phyloP scores from a whole-genome alignment of 2,797 vertebrate species.

The Intellagama lesueurii region DNA sequence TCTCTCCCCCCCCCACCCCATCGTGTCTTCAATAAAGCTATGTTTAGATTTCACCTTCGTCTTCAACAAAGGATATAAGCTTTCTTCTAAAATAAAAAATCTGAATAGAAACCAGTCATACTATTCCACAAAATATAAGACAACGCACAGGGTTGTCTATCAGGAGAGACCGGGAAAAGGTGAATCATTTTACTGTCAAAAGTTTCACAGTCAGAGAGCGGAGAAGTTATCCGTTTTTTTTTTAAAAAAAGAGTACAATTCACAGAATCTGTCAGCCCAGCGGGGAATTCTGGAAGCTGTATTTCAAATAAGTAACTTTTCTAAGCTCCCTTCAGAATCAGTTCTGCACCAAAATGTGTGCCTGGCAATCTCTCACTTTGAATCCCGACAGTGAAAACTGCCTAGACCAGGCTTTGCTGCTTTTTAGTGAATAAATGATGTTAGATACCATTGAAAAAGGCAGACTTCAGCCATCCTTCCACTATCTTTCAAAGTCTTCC shows the following conservation, averaged over 20 bases:
- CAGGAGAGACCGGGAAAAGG: conserved; percentile 11
- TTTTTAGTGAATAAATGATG: not conserved
- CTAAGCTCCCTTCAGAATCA: not conserved
- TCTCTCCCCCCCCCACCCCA: not conserved
- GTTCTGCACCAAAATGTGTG: not conserved
- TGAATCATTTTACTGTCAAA: not conserved
- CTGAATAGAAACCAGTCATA: conserved; percentile 35
- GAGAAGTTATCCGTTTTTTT: too few relatives aligned
- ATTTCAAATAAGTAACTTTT: too few relatives aligned
- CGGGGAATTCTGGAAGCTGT: too few relatives aligned
- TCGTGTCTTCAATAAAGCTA: not conserved
- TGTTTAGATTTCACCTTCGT: not conserved
- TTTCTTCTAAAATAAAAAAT: too few relatives aligned
- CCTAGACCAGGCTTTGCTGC: not conserved
- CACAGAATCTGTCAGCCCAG: too few relatives aligned
- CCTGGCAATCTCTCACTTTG: not conserved
- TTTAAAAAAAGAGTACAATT: too few relatives aligned
- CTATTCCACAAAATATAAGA: not conserved
- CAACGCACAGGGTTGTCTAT: not conserved
- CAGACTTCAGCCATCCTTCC: too few relatives aligned
- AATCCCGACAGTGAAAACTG: not conserved
- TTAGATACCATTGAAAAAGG: not conserved
- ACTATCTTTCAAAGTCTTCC: not conserved
- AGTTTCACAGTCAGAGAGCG: not conserved
- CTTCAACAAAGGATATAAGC: too few relatives aligned